A percentile compares a stretch with the other conserved stretches of the same genome.
Evolutionary conservation across 2,888 invertebrate species (phyloP).

Genomic region (Chirona hameri): DNA sequence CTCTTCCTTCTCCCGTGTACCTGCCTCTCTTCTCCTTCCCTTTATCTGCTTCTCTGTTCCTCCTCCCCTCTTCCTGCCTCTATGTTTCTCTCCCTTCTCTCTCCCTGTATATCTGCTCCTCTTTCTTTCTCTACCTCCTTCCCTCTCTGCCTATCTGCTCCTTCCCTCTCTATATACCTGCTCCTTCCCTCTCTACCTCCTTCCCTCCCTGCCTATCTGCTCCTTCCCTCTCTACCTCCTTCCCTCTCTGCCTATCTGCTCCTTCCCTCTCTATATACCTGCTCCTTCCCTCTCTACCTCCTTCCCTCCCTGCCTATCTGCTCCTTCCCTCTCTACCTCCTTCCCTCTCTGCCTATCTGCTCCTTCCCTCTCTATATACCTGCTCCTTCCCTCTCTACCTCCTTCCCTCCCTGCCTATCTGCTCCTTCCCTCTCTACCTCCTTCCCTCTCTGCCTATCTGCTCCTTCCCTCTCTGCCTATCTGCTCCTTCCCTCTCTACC

Average conservation of each 20-base stretch:
- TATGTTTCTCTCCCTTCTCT: background rate
- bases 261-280: no score
- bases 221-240: background rate
- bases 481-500: no score
- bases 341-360: no score
- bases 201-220: background rate
- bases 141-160: no score
- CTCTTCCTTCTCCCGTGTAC: background rate
- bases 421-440: background rate
- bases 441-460: no score
- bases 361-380: no score
- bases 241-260: no score
- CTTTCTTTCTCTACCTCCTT: background rate
- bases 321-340: background rate
- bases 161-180: no score
- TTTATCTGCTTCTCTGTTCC: constrained; percentile 1
- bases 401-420: background rate
- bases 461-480: no score
- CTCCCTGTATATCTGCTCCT: background rate
- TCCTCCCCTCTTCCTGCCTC: background rate
- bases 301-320: background rate
- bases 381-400: no score
- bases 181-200: background rate
- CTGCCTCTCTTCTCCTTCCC: background rate
- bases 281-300: background rate